Evolutionary conservation across 2,888 invertebrate genomes (phyloP).

Genomic region (Drosophila paramelanica): DNA sequence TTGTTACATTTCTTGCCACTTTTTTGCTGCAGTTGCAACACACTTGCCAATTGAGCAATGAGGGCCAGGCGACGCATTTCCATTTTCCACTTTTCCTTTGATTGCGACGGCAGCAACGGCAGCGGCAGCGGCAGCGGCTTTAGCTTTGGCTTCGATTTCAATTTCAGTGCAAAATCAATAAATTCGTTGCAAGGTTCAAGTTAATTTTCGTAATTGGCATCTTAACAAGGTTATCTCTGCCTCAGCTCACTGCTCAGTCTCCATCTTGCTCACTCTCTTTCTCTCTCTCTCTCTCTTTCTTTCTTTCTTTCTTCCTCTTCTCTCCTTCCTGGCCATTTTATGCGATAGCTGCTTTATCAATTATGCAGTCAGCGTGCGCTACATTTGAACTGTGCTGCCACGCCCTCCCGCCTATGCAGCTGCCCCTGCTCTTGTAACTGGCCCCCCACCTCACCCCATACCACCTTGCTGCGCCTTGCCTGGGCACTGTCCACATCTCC

Average conservation of each 20-base stretch:
- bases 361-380: constrained; percentile 74
- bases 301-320: too few relatives aligned
- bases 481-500: constrained; percentile 44
- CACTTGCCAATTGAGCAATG: constrained; percentile 74
- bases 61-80: constrained; percentile 47
- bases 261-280: not conserved
- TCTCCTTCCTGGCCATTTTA: not conserved
- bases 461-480: not conserved
- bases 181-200: constrained; percentile 70
- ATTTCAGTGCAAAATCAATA: constrained; percentile 76
- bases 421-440: too few relatives aligned
- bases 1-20: constrained; percentile 65
- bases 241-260: constrained; percentile 11
- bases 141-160: constrained; percentile 50
- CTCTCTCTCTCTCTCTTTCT: not conserved
- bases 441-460: too few relatives aligned
- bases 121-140: not conserved
- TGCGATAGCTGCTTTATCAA: constrained; percentile 55
- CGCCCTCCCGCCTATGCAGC: not conserved
- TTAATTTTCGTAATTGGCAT: constrained; percentile 80
- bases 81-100: constrained; percentile 20
- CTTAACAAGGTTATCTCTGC: constrained; percentile 79
- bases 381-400: constrained; percentile 50
- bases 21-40: constrained; percentile 56
- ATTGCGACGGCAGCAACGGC: not conserved